These are phyloP conservation scores for Todus mexicanus DNA, from an alignment of 2,797 vertebrate genomes.

Conservation along the genomic window DNA sequence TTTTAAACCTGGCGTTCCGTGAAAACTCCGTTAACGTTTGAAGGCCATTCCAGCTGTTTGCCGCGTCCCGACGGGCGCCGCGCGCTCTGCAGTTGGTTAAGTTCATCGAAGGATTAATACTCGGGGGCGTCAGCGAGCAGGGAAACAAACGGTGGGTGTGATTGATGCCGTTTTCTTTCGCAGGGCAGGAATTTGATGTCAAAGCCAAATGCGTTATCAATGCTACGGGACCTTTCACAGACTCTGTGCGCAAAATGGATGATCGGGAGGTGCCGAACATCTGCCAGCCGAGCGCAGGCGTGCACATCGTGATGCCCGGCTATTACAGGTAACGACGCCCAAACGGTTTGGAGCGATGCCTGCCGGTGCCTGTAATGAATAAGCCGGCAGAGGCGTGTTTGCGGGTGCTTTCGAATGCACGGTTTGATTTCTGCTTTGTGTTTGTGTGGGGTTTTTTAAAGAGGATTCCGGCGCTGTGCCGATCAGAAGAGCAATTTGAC, in stretches of 20 bases:
- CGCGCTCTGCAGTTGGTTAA: conserved; percentile 79
- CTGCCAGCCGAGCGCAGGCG: conserved; percentile 95
- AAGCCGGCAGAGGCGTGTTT: accelerated
- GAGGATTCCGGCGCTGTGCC: background rate
- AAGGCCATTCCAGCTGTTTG: background rate
- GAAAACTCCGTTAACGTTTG: background rate
- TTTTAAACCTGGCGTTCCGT: background rate
- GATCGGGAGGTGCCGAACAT: conserved; percentile 81
- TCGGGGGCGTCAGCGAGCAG: conserved; percentile 76
- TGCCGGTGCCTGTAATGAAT: background rate
- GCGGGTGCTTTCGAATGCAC: background rate
- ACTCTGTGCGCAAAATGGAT: conserved; percentile 95
- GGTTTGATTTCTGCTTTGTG: background rate
- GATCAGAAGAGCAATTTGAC: background rate
- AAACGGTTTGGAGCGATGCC: background rate
- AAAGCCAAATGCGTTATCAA: conserved; percentile 98
- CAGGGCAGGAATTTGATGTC: conserved; percentile 93
- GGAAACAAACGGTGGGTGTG: conserved; percentile 82
- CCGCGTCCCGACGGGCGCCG: background rate
- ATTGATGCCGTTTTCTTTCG: conserved; percentile 90
- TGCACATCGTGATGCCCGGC: conserved; percentile 97
- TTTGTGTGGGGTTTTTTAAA: background rate
- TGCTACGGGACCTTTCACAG: conserved; percentile 96
- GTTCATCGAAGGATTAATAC: conserved; percentile 88
- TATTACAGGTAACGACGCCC: conserved; percentile 89